Evolutionary conservation across 2,113 vertebrate genomes (phyloP).

Genomic region (Python bivittatus): DNA sequence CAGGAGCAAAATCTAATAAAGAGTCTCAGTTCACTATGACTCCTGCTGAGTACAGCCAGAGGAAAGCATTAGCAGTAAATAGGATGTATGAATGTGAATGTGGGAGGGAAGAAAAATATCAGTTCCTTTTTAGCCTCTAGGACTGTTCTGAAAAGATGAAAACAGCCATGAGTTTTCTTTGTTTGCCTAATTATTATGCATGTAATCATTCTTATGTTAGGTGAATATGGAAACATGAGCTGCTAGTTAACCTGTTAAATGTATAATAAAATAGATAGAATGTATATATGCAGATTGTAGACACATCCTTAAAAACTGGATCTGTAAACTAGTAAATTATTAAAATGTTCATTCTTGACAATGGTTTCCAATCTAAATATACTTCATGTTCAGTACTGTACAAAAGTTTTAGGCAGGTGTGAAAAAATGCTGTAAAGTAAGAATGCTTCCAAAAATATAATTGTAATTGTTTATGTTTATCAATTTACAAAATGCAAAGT

Average conservation of each 20-base stretch:
- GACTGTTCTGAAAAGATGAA: slow-evolving; percentile 2
- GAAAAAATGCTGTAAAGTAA: no score
- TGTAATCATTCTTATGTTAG: not conserved
- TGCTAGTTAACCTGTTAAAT: not conserved
- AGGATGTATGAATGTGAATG: not conserved
- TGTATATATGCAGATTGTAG: not conserved
- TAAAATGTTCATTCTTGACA: not conserved
- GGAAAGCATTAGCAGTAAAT: slow-evolving; percentile 5
- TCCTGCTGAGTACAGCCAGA: slow-evolving; percentile 5
- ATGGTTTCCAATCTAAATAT: not conserved
- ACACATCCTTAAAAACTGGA: not conserved
- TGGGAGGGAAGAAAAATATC: not conserved
- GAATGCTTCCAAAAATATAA: no score
- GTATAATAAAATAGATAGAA: not conserved
- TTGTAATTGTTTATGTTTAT: no score
- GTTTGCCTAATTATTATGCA: not conserved
- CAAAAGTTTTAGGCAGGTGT: no score
- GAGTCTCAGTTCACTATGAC: not conserved
- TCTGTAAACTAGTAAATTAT: not conserved
- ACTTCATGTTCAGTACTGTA: no score
- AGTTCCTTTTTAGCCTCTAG: not conserved
- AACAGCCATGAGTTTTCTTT: not conserved
- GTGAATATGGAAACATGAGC: not conserved
- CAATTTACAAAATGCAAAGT: no score
- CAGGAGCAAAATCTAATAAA: not conserved